Conservation (phyloP, 2,888 invertebrate genomes). For the Eilema griseolum region DNA sequence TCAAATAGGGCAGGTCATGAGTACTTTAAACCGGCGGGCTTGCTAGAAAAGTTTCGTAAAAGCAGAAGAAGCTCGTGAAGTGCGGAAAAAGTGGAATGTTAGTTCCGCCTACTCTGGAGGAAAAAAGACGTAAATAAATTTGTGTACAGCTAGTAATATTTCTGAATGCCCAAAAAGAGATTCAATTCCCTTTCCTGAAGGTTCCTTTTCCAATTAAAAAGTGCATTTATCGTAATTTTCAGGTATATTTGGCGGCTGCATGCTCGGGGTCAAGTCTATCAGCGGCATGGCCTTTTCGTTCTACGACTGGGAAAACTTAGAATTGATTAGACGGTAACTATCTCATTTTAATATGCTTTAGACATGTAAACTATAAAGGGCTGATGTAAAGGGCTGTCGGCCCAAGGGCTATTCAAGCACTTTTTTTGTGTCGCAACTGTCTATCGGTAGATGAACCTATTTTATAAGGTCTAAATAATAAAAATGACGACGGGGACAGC, state of each 20-base stretch:
- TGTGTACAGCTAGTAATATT: background rate
- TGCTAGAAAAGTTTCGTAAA: too few relatives aligned
- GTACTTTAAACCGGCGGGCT: too few relatives aligned
- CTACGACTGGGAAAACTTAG: constrained; percentile 98
- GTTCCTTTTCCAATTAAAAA: background rate
- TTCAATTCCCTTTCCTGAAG: too few relatives aligned
- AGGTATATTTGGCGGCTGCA: constrained; percentile 96
- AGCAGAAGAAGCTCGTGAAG: background rate
- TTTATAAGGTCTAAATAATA: too few relatives aligned
- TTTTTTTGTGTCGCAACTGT: background rate
- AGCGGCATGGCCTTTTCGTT: constrained; percentile 98
- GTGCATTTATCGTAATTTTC: constrained; percentile 28
- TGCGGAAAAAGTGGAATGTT: background rate
- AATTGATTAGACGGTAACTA: constrained; percentile 91
- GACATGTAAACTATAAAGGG: background rate
- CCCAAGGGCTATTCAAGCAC: background rate
- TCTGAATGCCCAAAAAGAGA: background rate
- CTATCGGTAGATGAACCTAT: too few relatives aligned
- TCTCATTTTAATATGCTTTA: background rate
- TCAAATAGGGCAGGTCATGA: too few relatives aligned
- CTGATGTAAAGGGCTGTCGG: background rate
- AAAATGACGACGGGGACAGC: background rate
- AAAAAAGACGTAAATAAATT: background rate
- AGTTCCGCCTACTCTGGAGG: background rate
- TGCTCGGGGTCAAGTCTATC: constrained; percentile 96